Percentiles rank a stretch among this genome's conserved stretches.
phyloP scores from a whole-genome alignment of 2,888 invertebrate genomes.

The Cosmopolites sordidus region DNA sequence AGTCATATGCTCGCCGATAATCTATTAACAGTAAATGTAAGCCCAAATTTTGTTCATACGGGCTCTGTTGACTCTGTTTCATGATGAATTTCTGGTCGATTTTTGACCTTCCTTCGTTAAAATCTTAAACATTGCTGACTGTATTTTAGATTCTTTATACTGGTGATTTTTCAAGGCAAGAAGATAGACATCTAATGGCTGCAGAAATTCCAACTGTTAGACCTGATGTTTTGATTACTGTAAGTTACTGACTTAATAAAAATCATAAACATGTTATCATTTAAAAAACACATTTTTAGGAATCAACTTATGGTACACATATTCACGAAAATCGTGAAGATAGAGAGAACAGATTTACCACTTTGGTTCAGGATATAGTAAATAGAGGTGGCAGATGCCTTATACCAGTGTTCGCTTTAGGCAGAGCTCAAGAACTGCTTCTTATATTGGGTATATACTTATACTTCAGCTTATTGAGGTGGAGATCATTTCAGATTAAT shows the following conservation, averaged over 20 bases:
- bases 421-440: conserved; percentile 92
- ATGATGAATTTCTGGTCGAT: no score
- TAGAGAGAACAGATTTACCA: conserved; percentile 89
- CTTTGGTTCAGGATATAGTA: conserved; percentile 92
- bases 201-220: conserved; percentile 96
- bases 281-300: no score
- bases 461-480: neutral
- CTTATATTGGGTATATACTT: conserved; percentile 57
- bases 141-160: conserved; percentile 75
- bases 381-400: conserved; percentile 94
- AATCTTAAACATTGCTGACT: neutral
- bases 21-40: no score
- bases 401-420: conserved; percentile 97
- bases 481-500: conserved; percentile 12
- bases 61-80: no score
- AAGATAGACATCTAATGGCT: conserved; percentile 98
- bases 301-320: conserved; percentile 98
- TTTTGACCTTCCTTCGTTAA: no score
- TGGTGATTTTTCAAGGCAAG: conserved; percentile 97
- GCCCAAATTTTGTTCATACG: no score
- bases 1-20: no score
- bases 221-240: conserved; percentile 93
- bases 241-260: conserved; percentile 18
- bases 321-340: conserved; percentile 98
- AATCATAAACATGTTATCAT: no score